phyloP scores from a whole-genome alignment of 2,113 vertebrate genomes.

The Acanthisitta chloris region DNA sequence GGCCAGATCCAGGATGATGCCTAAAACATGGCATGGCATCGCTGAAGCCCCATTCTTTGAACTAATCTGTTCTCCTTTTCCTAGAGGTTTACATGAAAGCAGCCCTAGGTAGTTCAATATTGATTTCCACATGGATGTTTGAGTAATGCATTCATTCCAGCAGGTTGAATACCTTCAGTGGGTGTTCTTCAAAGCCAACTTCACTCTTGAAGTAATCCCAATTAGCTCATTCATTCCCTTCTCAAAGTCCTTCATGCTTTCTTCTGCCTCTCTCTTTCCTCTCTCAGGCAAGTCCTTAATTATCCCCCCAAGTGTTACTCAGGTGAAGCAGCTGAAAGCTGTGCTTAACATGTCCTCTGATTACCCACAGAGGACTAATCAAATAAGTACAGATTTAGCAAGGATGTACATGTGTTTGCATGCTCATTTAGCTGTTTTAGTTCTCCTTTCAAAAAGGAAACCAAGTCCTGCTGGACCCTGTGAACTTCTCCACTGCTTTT shows the following conservation, averaged over 20 bases:
- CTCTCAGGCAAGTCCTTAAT: constrained; percentile 17
- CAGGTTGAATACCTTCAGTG: constrained; percentile 11
- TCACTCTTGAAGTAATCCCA: constrained; percentile 32
- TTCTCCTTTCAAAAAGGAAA: constrained; percentile 6
- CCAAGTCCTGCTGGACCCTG: neutral
- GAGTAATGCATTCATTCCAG: neutral
- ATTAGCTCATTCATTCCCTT: neutral
- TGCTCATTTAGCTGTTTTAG: neutral
- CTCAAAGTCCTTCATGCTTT: constrained; percentile 18
- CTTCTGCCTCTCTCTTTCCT: neutral
- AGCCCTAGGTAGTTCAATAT: constrained; percentile 1
- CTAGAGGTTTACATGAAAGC: constrained; percentile 14
- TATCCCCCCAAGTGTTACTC: constrained; percentile 16
- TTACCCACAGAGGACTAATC: neutral
- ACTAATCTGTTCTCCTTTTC: neutral
- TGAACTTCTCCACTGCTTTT: neutral
- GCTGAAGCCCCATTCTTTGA: neutral
- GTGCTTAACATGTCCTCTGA: constrained; percentile 15
- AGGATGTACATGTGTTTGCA: neutral
- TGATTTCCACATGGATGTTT: neutral
- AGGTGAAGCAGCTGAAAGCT: constrained; percentile 16
- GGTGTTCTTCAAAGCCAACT: constrained; percentile 41
- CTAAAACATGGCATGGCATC: neutral
- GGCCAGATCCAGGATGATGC: neutral
- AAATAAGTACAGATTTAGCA: neutral